phyloP scores from a whole-genome alignment of 2,888 invertebrate genomes.

The Catocala fraxini region DNA sequence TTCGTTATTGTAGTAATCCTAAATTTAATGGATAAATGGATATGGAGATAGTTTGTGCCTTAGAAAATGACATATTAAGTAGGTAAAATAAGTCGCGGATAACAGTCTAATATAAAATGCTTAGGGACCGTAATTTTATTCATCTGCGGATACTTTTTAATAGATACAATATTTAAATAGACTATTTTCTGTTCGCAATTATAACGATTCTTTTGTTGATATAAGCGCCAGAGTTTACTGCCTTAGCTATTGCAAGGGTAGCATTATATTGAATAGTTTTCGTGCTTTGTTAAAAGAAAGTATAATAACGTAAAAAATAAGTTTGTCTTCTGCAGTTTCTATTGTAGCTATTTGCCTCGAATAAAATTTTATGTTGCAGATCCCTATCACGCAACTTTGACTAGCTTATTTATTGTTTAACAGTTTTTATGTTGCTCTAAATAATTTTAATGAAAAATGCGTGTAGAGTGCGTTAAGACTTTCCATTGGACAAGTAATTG shows the following conservation, averaged over 20 bases:
- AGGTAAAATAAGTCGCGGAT: too few species aligned
- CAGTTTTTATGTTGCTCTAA: slow-evolving; percentile 5
- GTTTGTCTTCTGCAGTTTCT: slow-evolving; percentile 11
- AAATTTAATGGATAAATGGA: too few species aligned
- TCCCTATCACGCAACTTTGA: slow-evolving; percentile 13
- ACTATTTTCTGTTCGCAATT: too few species aligned
- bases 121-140: too few species aligned
- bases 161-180: too few species aligned
- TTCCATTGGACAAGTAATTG: slow-evolving; percentile 57
- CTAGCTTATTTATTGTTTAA: slow-evolving; percentile 22
- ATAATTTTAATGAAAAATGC: slow-evolving; percentile 23
- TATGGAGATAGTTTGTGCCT: too few species aligned
- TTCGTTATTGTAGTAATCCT: too few species aligned
- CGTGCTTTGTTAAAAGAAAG: slow-evolving; percentile 10
- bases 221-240: too few species aligned
- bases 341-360: slow-evolving; percentile 7
- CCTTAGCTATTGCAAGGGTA: neutral
- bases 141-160: too few species aligned
- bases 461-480: slow-evolving; percentile 37
- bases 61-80: too few species aligned
- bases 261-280: slow-evolving; percentile 7
- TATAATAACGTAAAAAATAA: neutral
- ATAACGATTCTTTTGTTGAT: too few species aligned
- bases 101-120: too few species aligned
- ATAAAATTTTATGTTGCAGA: slow-evolving; percentile 19